Conservation (phyloP, 2,888 invertebrate species). For the Mythimna vitellina region DNA sequence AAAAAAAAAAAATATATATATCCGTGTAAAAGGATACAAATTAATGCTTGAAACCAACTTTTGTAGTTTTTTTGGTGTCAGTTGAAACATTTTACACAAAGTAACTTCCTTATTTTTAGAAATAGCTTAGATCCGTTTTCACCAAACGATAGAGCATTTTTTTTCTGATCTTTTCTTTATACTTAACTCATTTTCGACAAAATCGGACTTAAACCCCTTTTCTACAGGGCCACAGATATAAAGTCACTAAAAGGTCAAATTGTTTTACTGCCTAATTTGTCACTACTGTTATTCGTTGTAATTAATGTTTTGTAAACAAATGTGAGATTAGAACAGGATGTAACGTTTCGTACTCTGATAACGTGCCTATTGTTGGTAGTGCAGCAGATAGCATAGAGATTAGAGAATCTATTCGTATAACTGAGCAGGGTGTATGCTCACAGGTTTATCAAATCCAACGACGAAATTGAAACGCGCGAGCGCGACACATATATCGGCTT, state of each 20-base stretch:
- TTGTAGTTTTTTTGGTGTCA: too few relatives aligned
- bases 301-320: conserved; percentile 30
- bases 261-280: conserved; percentile 7
- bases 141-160: too few relatives aligned
- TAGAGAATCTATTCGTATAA: conserved; percentile 39
- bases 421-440: conserved; percentile 50
- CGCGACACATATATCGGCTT: conserved; percentile 43
- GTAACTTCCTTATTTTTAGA: too few relatives aligned
- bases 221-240: not conserved
- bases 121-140: too few relatives aligned
- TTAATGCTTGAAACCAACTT: too few relatives aligned
- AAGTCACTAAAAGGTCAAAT: conserved; percentile 6
- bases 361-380: conserved; percentile 13
- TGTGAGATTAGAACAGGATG: conserved; percentile 9
- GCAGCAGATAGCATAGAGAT: conserved; percentile 43
- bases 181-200: too few relatives aligned
- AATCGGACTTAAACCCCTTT: too few relatives aligned
- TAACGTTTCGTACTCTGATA: conserved; percentile 4
- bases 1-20: too few relatives aligned
- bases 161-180: too few relatives aligned
- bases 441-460: conserved; percentile 53
- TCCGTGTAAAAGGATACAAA: too few relatives aligned
- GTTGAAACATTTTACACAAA: too few relatives aligned
- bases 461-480: conserved; percentile 50
- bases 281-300: not conserved